phyloP scores from a whole-genome alignment of 2,888 invertebrate species.

The Tinea pellionella region DNA sequence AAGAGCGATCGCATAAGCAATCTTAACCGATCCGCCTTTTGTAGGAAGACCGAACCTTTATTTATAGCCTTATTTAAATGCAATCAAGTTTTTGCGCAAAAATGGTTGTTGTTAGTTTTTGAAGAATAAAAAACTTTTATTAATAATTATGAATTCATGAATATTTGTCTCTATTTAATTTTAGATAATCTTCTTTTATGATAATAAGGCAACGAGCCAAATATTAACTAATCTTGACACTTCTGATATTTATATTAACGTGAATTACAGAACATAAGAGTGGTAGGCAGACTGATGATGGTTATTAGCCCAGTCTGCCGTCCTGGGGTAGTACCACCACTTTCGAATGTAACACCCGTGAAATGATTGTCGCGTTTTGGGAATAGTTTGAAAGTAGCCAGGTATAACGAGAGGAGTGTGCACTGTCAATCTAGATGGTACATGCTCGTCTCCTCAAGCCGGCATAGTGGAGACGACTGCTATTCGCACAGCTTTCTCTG shows the following conservation, averaged over 20 bases:
- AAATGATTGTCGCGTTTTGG: no score
- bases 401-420: no score
- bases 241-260: constrained; percentile 40
- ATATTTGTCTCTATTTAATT: neutral
- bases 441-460: no score
- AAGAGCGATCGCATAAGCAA: constrained; percentile 1
- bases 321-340: no score
- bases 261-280: constrained; percentile 28
- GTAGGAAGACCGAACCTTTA: constrained; percentile 8
- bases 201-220: constrained; percentile 53
- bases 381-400: no score
- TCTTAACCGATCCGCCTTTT: constrained; percentile 9
- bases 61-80: constrained; percentile 2
- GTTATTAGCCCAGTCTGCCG: no score
- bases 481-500: no score
- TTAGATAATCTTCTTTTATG: constrained; percentile 28
- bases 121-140: no score
- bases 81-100: neutral
- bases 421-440: no score
- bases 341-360: no score
- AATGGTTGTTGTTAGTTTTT: neutral
- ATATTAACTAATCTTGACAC: constrained; percentile 40
- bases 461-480: no score
- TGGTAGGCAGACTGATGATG: no score
- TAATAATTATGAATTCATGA: neutral